Evolutionary conservation across 1,140 invertebrate genomes (phyloP).

Genomic region (Hypothenemus hampei): DNA sequence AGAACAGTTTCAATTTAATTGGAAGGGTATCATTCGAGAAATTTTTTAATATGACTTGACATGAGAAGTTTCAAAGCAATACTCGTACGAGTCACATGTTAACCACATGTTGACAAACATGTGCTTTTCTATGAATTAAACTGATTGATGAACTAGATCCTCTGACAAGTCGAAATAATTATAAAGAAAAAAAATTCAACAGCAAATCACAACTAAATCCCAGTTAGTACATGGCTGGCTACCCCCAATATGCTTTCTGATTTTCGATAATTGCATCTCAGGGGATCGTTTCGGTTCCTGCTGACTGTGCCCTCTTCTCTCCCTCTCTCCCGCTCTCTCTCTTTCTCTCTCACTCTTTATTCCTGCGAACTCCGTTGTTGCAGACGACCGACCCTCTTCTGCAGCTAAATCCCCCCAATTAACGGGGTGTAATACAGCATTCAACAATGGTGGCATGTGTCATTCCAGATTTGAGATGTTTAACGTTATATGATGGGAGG

Average conservation of each 20-base stretch:
- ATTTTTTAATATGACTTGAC: too few species aligned
- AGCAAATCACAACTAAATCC: too few species aligned
- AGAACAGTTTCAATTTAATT: too few species aligned
- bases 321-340: not conserved
- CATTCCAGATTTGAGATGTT: slow-evolving; percentile 21
- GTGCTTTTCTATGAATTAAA: slow-evolving; percentile 3
- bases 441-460: slow-evolving; percentile 26
- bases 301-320: slow-evolving; percentile 8
- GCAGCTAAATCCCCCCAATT: slow-evolving; percentile 17
- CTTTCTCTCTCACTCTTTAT: too few species aligned
- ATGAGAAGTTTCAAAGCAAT: slow-evolving; percentile 5
- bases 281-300: slow-evolving; percentile 24
- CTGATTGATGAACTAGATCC: slow-evolving; percentile 8
- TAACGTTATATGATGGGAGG: slow-evolving; percentile 9
- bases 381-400: slow-evolving; percentile 1
- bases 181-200: too few species aligned
- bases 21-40: too few species aligned
- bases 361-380: slow-evolving; percentile 10
- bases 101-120: not conserved
- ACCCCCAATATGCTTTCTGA: slow-evolving; percentile 22
- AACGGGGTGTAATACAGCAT: slow-evolving; percentile 23
- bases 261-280: slow-evolving; percentile 25
- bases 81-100: not conserved
- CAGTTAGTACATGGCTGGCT: slow-evolving; percentile 13
- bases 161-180: too few species aligned